Conservation (phyloP, 2,113 vertebrate genomes). For the Danio rerio region DNA sequence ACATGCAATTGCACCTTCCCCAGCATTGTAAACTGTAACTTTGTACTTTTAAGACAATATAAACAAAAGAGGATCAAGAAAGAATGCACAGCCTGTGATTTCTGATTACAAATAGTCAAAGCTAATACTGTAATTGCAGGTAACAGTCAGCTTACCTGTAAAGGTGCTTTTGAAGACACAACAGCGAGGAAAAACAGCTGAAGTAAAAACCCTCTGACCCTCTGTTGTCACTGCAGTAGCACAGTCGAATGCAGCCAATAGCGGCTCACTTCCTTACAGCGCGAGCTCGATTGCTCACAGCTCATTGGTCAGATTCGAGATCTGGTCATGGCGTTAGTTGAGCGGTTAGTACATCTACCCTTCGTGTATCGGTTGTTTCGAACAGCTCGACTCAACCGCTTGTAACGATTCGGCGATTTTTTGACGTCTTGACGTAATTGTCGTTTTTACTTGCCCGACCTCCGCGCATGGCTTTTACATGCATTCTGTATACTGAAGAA, state of each 20-base stretch:
- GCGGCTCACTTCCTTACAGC: slow-evolving; percentile 39
- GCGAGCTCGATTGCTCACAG: slow-evolving; percentile 35
- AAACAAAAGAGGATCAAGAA: not conserved
- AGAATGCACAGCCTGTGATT: not conserved
- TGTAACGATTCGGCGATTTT: not conserved
- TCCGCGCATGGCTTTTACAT: too few species aligned
- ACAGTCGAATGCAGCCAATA: slow-evolving; percentile 62
- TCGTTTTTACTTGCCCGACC: not conserved
- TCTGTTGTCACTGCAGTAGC: not conserved
- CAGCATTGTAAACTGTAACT: not conserved
- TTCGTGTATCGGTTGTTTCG: slow-evolving; percentile 1
- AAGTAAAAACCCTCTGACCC: not conserved
- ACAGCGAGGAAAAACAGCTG: not conserved
- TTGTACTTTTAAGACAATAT: not conserved
- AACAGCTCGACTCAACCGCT: not conserved
- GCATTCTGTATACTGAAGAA: too few species aligned
- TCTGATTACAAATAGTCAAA: not conserved
- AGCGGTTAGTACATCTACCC: slow-evolving; percentile 38
- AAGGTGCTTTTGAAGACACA: not conserved
- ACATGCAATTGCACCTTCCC: not conserved
- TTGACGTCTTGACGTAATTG: not conserved
- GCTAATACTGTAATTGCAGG: not conserved
- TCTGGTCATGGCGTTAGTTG: slow-evolving; percentile 75
- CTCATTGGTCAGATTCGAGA: slow-evolving; percentile 68
- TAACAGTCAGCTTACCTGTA: not conserved